phyloP scores from a whole-genome alignment of 2,113 vertebrate species.

The Cathartes aura region DNA sequence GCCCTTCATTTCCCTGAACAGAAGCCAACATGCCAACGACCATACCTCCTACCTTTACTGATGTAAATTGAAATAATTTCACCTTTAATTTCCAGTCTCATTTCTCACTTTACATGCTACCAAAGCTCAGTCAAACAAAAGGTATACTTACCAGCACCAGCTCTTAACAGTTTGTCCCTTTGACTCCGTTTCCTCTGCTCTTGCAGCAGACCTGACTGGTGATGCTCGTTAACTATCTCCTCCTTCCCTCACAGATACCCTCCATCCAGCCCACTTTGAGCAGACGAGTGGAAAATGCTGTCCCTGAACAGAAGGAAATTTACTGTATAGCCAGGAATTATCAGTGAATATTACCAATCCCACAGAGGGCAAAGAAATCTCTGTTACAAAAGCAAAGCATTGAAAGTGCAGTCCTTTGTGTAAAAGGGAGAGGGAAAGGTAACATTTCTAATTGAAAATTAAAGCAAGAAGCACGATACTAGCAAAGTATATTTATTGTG shows the following conservation, averaged over 20 bases:
- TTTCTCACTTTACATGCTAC: not conserved
- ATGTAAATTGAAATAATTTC: not conserved
- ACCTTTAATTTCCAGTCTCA: not conserved
- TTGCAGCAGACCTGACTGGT: not conserved
- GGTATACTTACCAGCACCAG: not conserved
- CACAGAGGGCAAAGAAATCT: not conserved
- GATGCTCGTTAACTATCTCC: not conserved
- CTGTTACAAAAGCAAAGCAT: not conserved
- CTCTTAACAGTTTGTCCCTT: not conserved
- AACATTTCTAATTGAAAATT: conserved; percentile 65
- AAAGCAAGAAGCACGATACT: conserved; percentile 49
- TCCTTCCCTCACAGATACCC: not conserved
- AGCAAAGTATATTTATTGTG: conserved; percentile 75
- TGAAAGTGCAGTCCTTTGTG: not conserved
- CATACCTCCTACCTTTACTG: not conserved
- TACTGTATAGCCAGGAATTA: conserved; percentile 10
- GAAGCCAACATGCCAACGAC: not conserved
- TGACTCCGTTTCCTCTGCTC: not conserved
- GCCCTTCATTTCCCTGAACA: not conserved
- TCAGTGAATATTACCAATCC: conserved; percentile 1
- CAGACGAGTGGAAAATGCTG: conserved; percentile 13
- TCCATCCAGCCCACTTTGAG: not conserved
- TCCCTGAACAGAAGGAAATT: conserved; percentile 33
- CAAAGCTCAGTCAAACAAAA: not conserved
- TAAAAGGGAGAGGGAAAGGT: conserved; percentile 9